Base-by-base conservation (phyloP, 2,797 vertebrate species). In the Emydoidea blandingii region DNA sequence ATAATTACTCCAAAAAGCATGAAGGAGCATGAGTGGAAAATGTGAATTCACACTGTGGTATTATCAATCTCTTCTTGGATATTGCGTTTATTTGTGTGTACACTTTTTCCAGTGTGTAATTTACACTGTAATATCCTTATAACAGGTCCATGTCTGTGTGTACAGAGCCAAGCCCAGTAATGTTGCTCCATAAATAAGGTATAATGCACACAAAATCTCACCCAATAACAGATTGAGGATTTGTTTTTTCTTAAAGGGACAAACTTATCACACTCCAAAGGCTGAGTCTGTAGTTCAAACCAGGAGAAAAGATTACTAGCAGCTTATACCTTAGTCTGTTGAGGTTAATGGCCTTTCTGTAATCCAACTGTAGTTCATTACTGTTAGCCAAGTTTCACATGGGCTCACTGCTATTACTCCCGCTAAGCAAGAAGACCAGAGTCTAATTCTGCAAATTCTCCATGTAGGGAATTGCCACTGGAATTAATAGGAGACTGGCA, bases 281-380 rank as follows among this genome's bases (percentile, higher is more conserved):
- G 31, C 81, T 95, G 91, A 92, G 80, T 50, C 90, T 87, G 57
- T 78, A 85, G 89, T 97, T 97, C 94, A 97, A 23, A 79, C 79
- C 80, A 92, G 96, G 94, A 54, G 10, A 94, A 1, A 95, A 91
- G 96, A 92, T 97, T 95, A 94, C 23, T 44, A 31, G 84, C 76
- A 80, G 81, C 44, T 98, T 96, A 96, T 44, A 83, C 89, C 34
- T 93, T 37, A 92, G 72, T 72, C 93, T 89, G 80, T 76, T 94
- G 79, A 23, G 74, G 79, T 94, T 91, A 85, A 65, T 89, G 93
- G 91, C 95, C 91, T 41, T 78, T 37, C 86, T 92, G 14, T 97
- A 97, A 97, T 94, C 93, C 97, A 94, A 91, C 84, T 95, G 96
- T 94, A 89, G 87, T 27, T 94, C 21, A 47, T 76, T 85, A 85